phyloP scores from a whole-genome alignment of 1,140 invertebrate genomes.

The Drosophila chauvacae region DNA sequence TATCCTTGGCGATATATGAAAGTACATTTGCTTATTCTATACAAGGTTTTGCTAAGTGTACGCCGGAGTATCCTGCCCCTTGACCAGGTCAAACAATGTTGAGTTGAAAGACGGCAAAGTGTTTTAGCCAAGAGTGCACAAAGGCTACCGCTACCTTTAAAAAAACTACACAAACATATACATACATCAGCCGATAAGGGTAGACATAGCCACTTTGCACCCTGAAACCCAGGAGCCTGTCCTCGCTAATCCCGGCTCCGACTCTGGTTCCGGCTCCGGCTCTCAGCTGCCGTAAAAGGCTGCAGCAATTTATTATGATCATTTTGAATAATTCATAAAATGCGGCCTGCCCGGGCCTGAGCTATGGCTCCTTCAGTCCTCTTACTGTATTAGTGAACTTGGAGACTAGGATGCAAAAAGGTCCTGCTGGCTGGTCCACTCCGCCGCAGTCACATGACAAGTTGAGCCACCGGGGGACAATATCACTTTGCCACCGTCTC shows the following conservation, averaged over 20 bases:
- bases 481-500: constrained; percentile 68
- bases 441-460: constrained; percentile 59
- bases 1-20: neutral
- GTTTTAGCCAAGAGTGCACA: constrained; percentile 48
- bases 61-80: neutral
- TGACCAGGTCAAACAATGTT: constrained; percentile 45
- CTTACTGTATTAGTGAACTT: constrained; percentile 47
- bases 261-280: neutral
- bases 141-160: constrained; percentile 22
- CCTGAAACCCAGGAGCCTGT: constrained; percentile 7
- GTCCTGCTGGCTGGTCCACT: constrained; percentile 39
- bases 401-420: constrained; percentile 59
- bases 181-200: constrained; percentile 26
- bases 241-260: constrained; percentile 9
- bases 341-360: constrained; percentile 22
- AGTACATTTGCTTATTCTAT: neutral
- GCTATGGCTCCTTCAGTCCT: constrained; percentile 9
- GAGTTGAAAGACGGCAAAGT: constrained; percentile 39
- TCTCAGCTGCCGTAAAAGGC: constrained; percentile 35
- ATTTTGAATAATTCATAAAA: constrained; percentile 69
- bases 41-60: constrained; percentile 1
- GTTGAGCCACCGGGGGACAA: constrained; percentile 76
- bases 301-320: constrained; percentile 71
- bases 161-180: neutral
- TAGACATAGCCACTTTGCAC: constrained; percentile 36